Evolutionary conservation across 2,113 vertebrate species (phyloP).

Genomic region (Dasyprocta punctata): DNA sequence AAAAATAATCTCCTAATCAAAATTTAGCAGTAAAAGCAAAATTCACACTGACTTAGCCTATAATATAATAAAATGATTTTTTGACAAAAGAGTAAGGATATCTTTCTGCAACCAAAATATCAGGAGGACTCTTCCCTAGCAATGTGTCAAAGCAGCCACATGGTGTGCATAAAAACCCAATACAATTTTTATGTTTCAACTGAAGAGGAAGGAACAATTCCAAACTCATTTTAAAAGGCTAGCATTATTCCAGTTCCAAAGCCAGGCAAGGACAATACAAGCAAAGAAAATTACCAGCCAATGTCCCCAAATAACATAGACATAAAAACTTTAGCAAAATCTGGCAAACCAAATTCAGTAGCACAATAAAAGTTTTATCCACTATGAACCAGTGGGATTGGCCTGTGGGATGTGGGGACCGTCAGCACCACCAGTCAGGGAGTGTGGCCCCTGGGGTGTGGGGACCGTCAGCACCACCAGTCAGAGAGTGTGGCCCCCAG

Average conservation of each 20-base stretch:
- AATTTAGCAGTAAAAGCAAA: slow-evolving; percentile 1
- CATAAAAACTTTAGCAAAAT: neutral
- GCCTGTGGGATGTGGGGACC: neutral
- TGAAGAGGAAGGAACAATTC: neutral
- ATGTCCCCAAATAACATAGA: neutral
- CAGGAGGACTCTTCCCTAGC: neutral
- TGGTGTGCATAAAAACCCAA: neutral
- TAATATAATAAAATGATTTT: neutral
- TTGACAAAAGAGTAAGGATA: neutral
- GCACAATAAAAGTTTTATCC: neutral
- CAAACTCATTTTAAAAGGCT: neutral
- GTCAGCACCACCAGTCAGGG: too few species aligned
- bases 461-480: too few species aligned
- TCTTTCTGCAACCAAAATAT: neutral
- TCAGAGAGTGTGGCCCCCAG: too few species aligned
- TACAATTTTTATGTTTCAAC: neutral
- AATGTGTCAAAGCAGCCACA: neutral
- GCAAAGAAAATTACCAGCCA: neutral
- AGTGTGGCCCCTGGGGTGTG: too few species aligned
- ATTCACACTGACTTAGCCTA: neutral
- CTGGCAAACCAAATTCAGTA: neutral
- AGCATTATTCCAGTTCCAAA: neutral
- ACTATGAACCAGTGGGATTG: neutral
- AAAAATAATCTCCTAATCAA: neutral
- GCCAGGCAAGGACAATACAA: neutral